phyloP scores from a whole-genome alignment of 2,797 vertebrate genomes.

The Arremon aurantiirostris region DNA sequence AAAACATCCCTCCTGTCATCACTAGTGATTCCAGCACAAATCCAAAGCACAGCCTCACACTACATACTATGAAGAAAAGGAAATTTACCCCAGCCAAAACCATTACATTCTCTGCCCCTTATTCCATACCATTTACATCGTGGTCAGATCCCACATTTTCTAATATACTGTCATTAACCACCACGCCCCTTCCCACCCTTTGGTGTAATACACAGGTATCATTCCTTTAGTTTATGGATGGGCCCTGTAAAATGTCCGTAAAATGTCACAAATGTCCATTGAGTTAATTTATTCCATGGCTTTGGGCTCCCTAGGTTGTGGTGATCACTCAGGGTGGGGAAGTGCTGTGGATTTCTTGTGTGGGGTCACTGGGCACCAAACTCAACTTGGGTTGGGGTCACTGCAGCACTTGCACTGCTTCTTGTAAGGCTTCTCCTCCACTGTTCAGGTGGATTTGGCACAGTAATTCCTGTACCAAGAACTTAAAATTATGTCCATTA shows the following conservation, averaged over 20 bases:
- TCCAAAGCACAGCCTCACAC: background rate
- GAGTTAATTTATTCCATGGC: background rate
- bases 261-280: background rate
- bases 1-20: background rate
- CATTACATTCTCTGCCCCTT: background rate
- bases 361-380: background rate
- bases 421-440: background rate
- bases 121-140: background rate
- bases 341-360: background rate
- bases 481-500: background rate
- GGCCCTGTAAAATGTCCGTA: background rate
- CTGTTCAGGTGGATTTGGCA: background rate
- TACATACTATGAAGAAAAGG: background rate
- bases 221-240: background rate
- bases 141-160: background rate
- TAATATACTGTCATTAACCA: background rate
- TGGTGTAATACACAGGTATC: background rate
- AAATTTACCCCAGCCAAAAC: background rate
- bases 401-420: background rate
- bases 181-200: accelerated
- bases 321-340: background rate
- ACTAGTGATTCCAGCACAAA: background rate
- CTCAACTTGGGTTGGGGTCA: background rate
- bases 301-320: accelerated
- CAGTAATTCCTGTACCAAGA: background rate